Evolutionary conservation across 2,888 invertebrate species (phyloP).

Genomic region (Petrophora chlorosata): DNA sequence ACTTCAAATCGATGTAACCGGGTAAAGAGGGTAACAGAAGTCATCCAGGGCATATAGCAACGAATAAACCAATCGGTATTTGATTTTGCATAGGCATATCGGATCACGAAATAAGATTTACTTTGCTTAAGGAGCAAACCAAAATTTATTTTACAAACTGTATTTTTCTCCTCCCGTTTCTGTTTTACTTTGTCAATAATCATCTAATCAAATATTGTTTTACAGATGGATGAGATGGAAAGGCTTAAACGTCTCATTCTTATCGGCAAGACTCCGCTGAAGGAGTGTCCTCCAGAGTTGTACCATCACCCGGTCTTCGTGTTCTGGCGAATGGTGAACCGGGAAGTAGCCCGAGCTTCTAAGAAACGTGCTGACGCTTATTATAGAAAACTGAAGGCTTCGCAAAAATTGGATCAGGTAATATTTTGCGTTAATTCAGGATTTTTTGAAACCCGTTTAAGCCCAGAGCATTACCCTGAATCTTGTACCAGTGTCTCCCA

Average conservation of each 20-base stretch:
- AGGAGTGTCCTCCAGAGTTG: conserved; percentile 86
- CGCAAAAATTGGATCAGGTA: conserved; percentile 67
- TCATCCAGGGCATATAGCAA: neutral
- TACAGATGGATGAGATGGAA: conserved; percentile 86
- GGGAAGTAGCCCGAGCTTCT: conserved; percentile 74
- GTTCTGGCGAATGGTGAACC: conserved; percentile 84
- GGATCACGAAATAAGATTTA: too few relatives aligned
- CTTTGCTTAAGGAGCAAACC: too few relatives aligned
- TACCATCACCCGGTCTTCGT: conserved; percentile 87
- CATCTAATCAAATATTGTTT: conserved; percentile 17
- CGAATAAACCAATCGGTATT: neutral
- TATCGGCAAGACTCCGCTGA: conserved; percentile 86
- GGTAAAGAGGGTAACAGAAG: conserved; percentile 2
- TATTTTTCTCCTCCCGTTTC: neutral
- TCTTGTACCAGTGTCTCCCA: too few relatives aligned
- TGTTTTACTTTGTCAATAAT: neutral
- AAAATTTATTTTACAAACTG: too few relatives aligned
- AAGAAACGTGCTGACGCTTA: conserved; percentile 76
- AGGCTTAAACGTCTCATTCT: conserved; percentile 87
- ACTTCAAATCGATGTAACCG: conserved; percentile 4
- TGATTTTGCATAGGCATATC: too few relatives aligned
- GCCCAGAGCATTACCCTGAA: too few relatives aligned
- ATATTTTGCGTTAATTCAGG: too few relatives aligned
- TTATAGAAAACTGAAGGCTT: conserved; percentile 70
- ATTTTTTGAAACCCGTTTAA: too few relatives aligned